A percentile compares a stretch with the other conserved stretches of the same genome.
Evolutionary conservation across 2,797 vertebrate species (phyloP).

Genomic region (Champsocephalus gunnari): DNA sequence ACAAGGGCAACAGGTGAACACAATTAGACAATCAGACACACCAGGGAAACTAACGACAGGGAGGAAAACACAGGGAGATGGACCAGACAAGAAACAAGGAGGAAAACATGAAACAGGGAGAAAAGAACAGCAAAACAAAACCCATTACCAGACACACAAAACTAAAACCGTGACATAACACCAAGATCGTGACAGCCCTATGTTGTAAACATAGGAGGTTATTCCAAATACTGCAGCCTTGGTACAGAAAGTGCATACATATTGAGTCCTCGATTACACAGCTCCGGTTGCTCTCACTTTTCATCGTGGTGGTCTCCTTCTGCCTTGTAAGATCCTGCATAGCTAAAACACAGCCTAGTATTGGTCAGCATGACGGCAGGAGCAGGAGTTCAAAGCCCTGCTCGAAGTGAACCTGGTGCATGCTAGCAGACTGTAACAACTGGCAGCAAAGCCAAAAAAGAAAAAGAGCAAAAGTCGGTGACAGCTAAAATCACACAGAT

Average conservation of each 20-base stretch:
- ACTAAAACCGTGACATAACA: too few species aligned
- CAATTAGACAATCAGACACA: too few species aligned
- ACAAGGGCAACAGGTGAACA: too few species aligned
- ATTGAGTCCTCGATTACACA: slow-evolving; percentile 60
- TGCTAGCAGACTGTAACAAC: slow-evolving; percentile 44
- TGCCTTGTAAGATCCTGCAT: slow-evolving; percentile 55
- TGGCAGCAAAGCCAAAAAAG: slow-evolving; percentile 32
- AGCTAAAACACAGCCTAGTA: slow-evolving; percentile 53
- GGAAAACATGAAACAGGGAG: too few species aligned
- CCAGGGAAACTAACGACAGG: too few species aligned
- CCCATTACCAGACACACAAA: too few species aligned
- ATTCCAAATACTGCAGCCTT: slow-evolving; percentile 30
- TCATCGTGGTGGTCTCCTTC: slow-evolving; percentile 39
- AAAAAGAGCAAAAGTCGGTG: slow-evolving; percentile 42
- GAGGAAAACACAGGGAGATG: too few species aligned
- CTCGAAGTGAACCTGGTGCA: slow-evolving; percentile 54
- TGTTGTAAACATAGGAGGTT: slow-evolving; percentile 20
- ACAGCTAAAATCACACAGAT: slow-evolving; percentile 54
- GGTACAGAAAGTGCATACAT: slow-evolving; percentile 27
- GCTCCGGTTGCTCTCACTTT: slow-evolving; percentile 44
- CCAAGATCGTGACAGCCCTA: neutral
- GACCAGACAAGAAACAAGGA: too few species aligned
- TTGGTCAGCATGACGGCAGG: slow-evolving; percentile 57
- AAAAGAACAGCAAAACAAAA: too few species aligned
- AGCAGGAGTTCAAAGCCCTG: slow-evolving; percentile 64